Conservation (phyloP, 2,888 invertebrate species). For the Brassicogethes aeneus region DNA sequence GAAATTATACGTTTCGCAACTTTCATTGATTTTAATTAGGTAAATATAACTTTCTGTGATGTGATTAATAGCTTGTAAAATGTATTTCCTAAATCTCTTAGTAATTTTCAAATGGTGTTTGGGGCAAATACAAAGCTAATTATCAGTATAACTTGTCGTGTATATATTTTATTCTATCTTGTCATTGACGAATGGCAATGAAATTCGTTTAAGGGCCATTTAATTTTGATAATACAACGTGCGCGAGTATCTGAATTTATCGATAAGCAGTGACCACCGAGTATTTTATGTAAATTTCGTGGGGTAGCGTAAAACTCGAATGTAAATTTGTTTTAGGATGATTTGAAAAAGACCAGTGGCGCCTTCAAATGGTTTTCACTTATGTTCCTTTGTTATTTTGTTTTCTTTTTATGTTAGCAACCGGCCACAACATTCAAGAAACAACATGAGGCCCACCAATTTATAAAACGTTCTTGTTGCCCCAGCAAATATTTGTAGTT, state of each 20-base stretch:
- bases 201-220: constrained; percentile 15
- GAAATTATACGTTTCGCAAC: background rate
- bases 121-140: no score
- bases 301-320: constrained; percentile 18
- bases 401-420: constrained; percentile 18
- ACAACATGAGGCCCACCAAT: background rate
- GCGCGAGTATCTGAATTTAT: constrained; percentile 18
- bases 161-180: no score
- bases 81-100: background rate
- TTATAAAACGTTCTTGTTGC: background rate
- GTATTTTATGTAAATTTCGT: constrained; percentile 23
- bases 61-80: background rate
- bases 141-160: no score
- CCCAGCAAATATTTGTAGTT: background rate
- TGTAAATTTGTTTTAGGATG: constrained; percentile 26
- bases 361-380: constrained; percentile 26
- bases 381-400: constrained; percentile 21
- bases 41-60: background rate
- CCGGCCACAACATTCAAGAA: background rate
- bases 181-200: no score
- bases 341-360: constrained; percentile 24
- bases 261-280: constrained; percentile 14
- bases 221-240: constrained; percentile 17
- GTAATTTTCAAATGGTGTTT: no score
- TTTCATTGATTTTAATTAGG: background rate